phyloP scores from a whole-genome alignment of 2,113 vertebrate genomes.

The Struthio camelus region DNA sequence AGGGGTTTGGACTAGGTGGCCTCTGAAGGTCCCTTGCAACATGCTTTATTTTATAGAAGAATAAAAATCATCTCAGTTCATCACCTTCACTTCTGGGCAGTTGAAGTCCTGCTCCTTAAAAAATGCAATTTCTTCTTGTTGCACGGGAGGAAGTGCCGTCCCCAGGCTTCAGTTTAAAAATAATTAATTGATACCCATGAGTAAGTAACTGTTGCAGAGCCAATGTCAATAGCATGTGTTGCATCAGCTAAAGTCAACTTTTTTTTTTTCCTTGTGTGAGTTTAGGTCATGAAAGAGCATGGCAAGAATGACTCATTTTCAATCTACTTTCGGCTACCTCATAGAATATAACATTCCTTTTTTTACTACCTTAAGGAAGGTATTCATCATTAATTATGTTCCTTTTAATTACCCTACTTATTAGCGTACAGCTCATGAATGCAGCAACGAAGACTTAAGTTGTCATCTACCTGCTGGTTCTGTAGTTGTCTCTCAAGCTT shows the following conservation, averaged over 20 bases:
- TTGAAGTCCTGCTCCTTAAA: neutral
- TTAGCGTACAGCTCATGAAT: neutral
- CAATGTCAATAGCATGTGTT: neutral
- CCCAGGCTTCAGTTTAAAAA: neutral
- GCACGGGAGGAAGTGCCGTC: neutral
- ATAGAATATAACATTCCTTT: neutral
- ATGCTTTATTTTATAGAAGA: neutral
- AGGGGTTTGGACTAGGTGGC: neutral
- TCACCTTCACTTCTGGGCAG: neutral
- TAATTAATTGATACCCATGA: neutral
- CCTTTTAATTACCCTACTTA: neutral
- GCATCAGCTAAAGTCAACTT: neutral
- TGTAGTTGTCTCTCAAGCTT: neutral
- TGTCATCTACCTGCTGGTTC: rapidly evolving
- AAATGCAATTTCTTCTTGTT: neutral
- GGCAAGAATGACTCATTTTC: neutral
- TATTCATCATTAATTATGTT: neutral
- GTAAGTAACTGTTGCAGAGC: neutral
- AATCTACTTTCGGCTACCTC: neutral
- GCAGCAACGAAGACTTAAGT: neutral
- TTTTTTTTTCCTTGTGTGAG: neutral
- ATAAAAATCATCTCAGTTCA: neutral
- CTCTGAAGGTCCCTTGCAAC: neutral
- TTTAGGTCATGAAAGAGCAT: neutral
- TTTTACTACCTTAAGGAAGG: conserved; percentile 8